These are phyloP conservation scores for Microplitis manilae DNA, from an alignment of 2,888 invertebrate genomes.

Conservation along the genomic window DNA sequence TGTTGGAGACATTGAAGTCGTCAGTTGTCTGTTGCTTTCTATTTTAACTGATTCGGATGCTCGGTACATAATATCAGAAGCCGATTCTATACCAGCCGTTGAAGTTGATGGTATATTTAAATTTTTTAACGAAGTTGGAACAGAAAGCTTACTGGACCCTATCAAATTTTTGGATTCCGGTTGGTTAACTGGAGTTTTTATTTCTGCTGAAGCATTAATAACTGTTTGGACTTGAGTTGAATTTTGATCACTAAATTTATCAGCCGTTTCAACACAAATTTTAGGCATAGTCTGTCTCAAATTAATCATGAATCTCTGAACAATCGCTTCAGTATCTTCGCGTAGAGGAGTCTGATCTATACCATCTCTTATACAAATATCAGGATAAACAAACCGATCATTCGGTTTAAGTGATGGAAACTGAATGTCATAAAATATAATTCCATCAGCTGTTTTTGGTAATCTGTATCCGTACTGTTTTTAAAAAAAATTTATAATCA, in stretches of 20 bases:
- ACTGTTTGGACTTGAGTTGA: not conserved
- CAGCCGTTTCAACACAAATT: slow-evolving; percentile 49
- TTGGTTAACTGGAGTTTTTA: not conserved
- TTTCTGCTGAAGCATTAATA: not conserved
- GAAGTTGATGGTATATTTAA: not conserved
- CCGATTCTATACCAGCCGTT: not conserved
- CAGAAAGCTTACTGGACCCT: not conserved
- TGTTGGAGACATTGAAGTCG: slow-evolving; percentile 49
- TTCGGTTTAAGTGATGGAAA: slow-evolving; percentile 53
- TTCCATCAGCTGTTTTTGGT: slow-evolving; percentile 56
- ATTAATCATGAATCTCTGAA: slow-evolving; percentile 53
- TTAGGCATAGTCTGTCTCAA: slow-evolving; percentile 46
- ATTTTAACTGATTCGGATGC: not conserved
- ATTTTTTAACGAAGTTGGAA: not conserved
- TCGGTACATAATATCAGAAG: not conserved
- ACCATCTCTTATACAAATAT: slow-evolving; percentile 56
- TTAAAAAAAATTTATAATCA: slow-evolving; percentile 5
- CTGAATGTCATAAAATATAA: slow-evolving; percentile 61
- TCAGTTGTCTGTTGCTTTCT: slow-evolving; percentile 14
- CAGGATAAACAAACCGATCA: slow-evolving; percentile 60
- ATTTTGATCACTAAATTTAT: slow-evolving; percentile 35
- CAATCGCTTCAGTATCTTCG: slow-evolving; percentile 38
- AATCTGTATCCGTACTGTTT: slow-evolving; percentile 65
- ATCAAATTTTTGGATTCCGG: not conserved
- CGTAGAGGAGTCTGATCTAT: slow-evolving; percentile 46